Base-by-base conservation (phyloP, 2,113 vertebrate genomes). In the Enhydra lutris region DNA sequence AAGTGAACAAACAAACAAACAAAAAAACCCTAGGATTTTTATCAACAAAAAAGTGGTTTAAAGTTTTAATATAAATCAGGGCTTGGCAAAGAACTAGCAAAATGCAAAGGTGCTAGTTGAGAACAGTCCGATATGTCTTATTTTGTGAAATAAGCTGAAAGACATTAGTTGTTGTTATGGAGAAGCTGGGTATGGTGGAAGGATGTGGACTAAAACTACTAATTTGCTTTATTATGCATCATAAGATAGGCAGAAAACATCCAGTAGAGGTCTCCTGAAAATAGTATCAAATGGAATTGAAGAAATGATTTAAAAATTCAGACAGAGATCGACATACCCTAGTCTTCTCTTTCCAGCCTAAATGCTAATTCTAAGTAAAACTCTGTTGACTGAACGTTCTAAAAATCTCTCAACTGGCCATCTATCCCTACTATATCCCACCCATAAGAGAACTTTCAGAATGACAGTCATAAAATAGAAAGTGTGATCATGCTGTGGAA, bases 351-450 rank as follows among this genome's bases (percentile, higher is more conserved):
- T 91, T 47, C 18, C n/a, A 91, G 24, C 50, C 39, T 84, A 83
- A n/a, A 91, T 73, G 36, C 34, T 81, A 97, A 73, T 78, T 91
- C 69, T 91, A 91, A 93, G 39, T 87, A 87, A 86, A 96, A 93
- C 14, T 57, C 24, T 67, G 57, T 14, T 93, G 50, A 80, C 52
- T 50, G 57, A 78, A 93, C 31, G 82, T 57, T 50, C 13, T 57
- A 57, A 97, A 84, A 95, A 90, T 12, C 15, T 89, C 47, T 63
- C 57, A 91, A 59, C 1, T 26, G 47, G 45, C 13, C 29, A 42
- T 50, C 76, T 50, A 90, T 20, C 21, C 21, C 34, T 86, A 90
- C 10, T 57, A 59, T 34, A 92, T 65, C 50, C 50, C 52, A 93
- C 26, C 31, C 15, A 47, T 87, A 90, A 81, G 7, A 79, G 34